phyloP scores from a whole-genome alignment of 2,888 invertebrate species.

The Luperina nickerlii region DNA sequence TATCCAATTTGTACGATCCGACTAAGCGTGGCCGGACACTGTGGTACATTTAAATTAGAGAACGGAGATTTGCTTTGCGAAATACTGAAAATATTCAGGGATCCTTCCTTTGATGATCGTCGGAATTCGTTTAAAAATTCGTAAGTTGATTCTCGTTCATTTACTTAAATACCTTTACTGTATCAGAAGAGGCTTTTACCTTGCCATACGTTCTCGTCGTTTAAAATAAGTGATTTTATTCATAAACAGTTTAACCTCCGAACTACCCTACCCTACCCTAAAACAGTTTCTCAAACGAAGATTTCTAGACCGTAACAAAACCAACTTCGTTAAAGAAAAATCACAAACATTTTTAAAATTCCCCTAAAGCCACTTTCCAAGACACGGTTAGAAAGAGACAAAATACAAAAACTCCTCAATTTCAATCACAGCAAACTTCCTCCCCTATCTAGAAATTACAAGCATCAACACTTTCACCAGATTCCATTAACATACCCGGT shows the following conservation, averaged over 20 bases:
- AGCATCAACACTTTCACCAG: constrained; percentile 51
- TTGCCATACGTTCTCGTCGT: neutral
- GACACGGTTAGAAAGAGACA: neutral
- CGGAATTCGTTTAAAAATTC: constrained; percentile 36
- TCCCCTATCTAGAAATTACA: constrained; percentile 13
- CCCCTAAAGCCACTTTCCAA: neutral
- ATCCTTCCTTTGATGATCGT: constrained; percentile 40
- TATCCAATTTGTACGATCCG: constrained; percentile 76
- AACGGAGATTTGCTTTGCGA: constrained; percentile 51
- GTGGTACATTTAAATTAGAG: constrained; percentile 73
- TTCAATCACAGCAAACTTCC: constrained; percentile 25
- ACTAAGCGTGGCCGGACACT: constrained; percentile 65
- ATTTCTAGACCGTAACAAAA: neutral
- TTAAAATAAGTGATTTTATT: neutral
- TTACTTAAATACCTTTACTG: constrained; percentile 11
- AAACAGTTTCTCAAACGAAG: neutral
- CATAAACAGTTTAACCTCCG: neutral
- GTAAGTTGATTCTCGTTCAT: constrained; percentile 27
- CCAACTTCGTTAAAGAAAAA: neutral
- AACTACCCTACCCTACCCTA: too few relatives aligned
- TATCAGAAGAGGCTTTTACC: neutral
- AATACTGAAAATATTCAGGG: constrained; percentile 51
- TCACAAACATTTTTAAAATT: neutral
- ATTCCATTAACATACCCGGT: constrained; percentile 53
- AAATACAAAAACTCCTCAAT: constrained; percentile 4